phyloP scores from a whole-genome alignment of 2,888 invertebrate genomes.

The Lochmaea capreae region DNA sequence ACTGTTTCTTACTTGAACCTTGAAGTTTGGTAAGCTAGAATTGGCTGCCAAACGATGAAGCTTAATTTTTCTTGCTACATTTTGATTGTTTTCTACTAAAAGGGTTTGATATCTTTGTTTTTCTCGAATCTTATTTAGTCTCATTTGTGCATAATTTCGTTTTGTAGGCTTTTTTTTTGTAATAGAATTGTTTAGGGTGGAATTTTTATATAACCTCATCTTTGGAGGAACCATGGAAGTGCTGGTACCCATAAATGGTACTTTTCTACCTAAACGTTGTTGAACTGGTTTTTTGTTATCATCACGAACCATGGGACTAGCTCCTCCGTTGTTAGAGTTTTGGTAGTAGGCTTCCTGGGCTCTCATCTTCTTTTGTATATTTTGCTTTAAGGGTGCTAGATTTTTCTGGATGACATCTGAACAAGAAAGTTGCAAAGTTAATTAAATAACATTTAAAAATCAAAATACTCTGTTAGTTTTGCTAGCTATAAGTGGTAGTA shows the following conservation, averaged over 20 bases:
- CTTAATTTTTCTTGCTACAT: conserved; percentile 33
- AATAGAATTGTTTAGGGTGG: conserved; percentile 30
- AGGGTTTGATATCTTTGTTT: conserved; percentile 5
- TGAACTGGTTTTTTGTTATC: conserved; percentile 47
- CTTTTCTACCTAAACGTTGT: conserved; percentile 49
- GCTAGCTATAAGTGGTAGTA: no score
- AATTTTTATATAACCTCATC: conserved; percentile 29
- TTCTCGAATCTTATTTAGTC: conserved; percentile 35
- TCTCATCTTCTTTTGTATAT: conserved; percentile 48
- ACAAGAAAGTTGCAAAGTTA: conserved; percentile 9
- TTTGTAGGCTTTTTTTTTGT: not conserved
- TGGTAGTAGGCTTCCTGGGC: conserved; percentile 53
- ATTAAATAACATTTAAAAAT: not conserved
- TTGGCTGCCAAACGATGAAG: conserved; percentile 10
- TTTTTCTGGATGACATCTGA: conserved; percentile 46
- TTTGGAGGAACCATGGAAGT: conserved; percentile 46
- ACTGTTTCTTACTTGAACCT: conserved; percentile 2
- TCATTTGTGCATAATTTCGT: conserved; percentile 23
- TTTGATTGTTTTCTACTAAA: not conserved
- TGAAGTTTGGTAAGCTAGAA: not conserved
- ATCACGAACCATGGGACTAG: conserved; percentile 47
- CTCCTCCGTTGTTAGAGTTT: conserved; percentile 35
- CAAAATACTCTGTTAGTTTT: no score
- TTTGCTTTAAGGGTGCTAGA: conserved; percentile 45
- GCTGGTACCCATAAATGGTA: conserved; percentile 47